Evolutionary conservation across 2,888 invertebrate genomes (phyloP), one percentile per base, ranked within the genome.

Genomic region (Athalia circularis): DNA sequence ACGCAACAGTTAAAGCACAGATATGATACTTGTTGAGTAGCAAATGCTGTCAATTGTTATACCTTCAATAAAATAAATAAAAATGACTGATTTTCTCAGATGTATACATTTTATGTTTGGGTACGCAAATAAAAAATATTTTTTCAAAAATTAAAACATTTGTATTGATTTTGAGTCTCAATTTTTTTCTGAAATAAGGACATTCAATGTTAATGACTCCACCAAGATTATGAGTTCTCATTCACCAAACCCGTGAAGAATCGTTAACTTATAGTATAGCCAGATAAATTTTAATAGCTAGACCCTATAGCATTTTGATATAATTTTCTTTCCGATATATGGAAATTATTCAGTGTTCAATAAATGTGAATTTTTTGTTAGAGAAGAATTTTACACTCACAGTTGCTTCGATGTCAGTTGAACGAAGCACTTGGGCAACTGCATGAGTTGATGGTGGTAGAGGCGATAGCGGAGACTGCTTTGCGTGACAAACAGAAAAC

Each of bases 401-500:
- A 83, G 85, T 83, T 84, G 83, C 84, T 83, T 81, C 81, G 87
- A 82, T 84, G 84, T 86, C 87, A 86, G 85, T 84, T 72, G 86
- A 82, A 84, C 82, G 88, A 85, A 87, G 87, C 84, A 84, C 86
- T 80, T 85, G 83, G 80, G 81, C 85, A 83, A 84, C 84, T 83
- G 85, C 79, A 13, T 75, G 62, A 75, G 62, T 75, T 80, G 86
- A 83, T 80, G 87, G 81, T 82, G 87, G 86, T 83, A 83, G 83
- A 82, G 87, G 86, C 84, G 88, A 89, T 85, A 87, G 85, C 84
- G 87, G 84, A 86, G 87, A 83, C 89, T 87, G 88, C 87, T 84
- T 86, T 87, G 87, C 86, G 86, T 85, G 85, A 87, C 85, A 87
- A 87, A 88, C 85, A 84, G 86, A 88, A 88, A 88, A 88, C 89